Evolutionary conservation across 2,888 invertebrate genomes (phyloP), one percentile per base, ranked within the genome.

Genomic region (Metacarcinus magister): DNA sequence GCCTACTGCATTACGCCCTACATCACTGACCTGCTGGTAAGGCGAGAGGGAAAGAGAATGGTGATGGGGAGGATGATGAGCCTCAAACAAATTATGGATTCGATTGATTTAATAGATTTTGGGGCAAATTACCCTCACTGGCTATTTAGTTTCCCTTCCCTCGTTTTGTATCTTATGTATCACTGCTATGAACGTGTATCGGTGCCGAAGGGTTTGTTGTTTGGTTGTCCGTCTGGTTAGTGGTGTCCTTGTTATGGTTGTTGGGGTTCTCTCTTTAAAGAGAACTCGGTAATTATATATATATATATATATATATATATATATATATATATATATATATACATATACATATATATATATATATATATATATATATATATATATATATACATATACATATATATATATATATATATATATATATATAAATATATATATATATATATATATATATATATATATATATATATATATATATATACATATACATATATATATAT

Each of bases 11-110:
- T 95, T 1, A 75, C 94, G 19, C 96, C 96, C 5, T 96, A 95
- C 93, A 67, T 96, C 10, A 75, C 94, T 39, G 95, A 95, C 28
- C 92, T 32, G 8, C 90, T 96, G 75, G 96, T 95, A 28, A 94
- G 95, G 16, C 39, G 16, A 16, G 23, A 19, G 23, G 19, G 0
- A 23, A 23, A 0, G 67, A 23, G 67, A 2, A 16, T 54, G 13
- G 60, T 67, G 67, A 48, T 48, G 48, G 48, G 48, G 4, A 48
- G 48, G 48, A 48, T 13, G 16, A 48, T 48, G 48, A 48, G 16
- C 13, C 48, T 48, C 48, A 39, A 39, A 39, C 39, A 39, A 39
- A 39, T 39, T 39, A 39, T 39, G 39, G 39, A 39, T 39, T 0
- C 39, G 39, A 39, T 39, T 39, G 39, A 39, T 39, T 39, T 39